These are phyloP conservation scores for Doris montereyensis DNA, from an alignment of 2,888 invertebrate species.

Conservation along the genomic window DNA sequence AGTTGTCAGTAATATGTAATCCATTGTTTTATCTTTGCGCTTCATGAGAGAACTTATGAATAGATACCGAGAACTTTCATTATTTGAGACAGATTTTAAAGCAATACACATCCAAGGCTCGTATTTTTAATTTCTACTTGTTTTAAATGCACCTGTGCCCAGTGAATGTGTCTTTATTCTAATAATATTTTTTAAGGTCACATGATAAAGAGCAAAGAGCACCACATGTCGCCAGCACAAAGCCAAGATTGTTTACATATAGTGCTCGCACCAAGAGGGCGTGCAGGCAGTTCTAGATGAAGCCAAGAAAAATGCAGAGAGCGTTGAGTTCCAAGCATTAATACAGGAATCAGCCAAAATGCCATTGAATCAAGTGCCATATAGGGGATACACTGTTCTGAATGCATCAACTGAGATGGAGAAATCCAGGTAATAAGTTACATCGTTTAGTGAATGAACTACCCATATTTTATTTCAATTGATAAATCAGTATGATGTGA, in stretches of 20 bases:
- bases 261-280: conserved; percentile 90
- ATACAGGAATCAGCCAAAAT: conserved; percentile 70
- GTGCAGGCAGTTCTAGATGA: conserved; percentile 82
- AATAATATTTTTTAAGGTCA: conserved; percentile 74
- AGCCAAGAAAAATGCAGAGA: conserved; percentile 77
- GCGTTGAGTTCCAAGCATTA: conserved; percentile 67
- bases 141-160: no score
- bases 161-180: no score
- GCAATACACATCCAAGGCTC: no score
- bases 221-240: conserved; percentile 73
- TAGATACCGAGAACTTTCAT: no score
- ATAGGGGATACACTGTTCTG: conserved; percentile 86
- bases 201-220: conserved; percentile 44
- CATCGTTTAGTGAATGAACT: no score
- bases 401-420: conserved; percentile 72
- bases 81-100: no score
- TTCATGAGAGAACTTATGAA: no score
- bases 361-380: conserved; percentile 82
- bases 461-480: background rate
- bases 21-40: no score
- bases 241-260: conserved; percentile 82
- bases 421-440: conserved; percentile 30
- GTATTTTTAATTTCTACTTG: no score
- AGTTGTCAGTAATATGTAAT: no score
- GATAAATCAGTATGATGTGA: background rate